These are phyloP conservation scores for Harlomillsia oculata DNA, from an alignment of 1,140 invertebrate species.

Conservation along the genomic window DNA sequence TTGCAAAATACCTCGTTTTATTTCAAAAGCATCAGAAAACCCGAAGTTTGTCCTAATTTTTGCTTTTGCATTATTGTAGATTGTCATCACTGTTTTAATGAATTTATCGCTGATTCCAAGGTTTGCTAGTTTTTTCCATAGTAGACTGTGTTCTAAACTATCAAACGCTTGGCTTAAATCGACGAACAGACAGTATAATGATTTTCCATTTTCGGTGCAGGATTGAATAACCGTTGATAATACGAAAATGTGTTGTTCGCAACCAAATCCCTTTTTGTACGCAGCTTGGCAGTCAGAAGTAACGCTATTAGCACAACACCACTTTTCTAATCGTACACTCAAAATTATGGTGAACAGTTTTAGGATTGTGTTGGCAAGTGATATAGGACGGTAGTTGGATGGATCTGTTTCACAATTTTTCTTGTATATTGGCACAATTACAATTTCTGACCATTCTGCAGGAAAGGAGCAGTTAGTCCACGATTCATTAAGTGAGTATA, in stretches of 20 bases:
- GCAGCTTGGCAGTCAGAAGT: slow-evolving; percentile 3
- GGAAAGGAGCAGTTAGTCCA: no score
- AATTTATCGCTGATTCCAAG: slow-evolving; percentile 11
- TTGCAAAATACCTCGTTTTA: slow-evolving; percentile 3
- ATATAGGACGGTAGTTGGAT: slow-evolving; percentile 2
- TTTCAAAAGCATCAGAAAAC: neutral
- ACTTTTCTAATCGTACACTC: neutral
- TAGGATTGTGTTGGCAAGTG: neutral
- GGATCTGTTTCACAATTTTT: neutral
- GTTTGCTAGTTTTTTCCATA: slow-evolving; percentile 5
- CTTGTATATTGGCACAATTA: neutral
- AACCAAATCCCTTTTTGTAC: neutral
- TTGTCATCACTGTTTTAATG: neutral
- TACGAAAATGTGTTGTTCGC: slow-evolving; percentile 10
- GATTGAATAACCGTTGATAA: neutral
- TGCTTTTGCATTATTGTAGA: slow-evolving; percentile 7
- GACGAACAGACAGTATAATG: slow-evolving; percentile 9
- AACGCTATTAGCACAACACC: neutral
- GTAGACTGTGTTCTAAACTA: neutral
- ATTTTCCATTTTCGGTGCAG: neutral
- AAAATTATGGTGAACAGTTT: slow-evolving; percentile 8
- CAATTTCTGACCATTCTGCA: neutral
- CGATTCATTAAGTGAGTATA: slow-evolving; percentile 1
- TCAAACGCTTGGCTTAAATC: slow-evolving; percentile 15
- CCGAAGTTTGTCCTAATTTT: neutral